phyloP scores from a whole-genome alignment of 2,113 vertebrate genomes.

The Macroglossus sobrinus region DNA sequence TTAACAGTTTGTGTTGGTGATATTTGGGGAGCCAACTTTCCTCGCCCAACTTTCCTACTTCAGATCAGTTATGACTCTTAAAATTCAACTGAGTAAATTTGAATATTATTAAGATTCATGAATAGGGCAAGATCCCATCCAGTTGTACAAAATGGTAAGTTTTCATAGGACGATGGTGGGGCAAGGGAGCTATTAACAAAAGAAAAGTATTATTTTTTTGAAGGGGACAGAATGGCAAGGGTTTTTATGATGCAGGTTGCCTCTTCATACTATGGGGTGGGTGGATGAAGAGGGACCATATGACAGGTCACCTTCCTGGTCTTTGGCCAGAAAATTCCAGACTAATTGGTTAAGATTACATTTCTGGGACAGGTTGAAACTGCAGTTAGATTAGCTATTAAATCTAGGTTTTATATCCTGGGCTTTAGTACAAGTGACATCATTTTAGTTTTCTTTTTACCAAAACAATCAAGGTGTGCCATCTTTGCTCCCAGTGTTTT shows the following conservation, averaged over 20 bases:
- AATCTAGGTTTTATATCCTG: not conserved
- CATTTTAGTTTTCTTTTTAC: not conserved
- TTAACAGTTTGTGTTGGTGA: not conserved
- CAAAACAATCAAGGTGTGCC: not conserved
- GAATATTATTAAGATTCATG: not conserved
- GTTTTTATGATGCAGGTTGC: not conserved
- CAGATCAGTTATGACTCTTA: not conserved
- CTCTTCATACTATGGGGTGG: not conserved
- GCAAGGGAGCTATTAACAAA: not conserved
- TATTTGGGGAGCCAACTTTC: not conserved
- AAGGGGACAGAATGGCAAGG: too few relatives aligned
- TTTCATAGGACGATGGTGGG: not conserved
- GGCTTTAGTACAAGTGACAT: not conserved
- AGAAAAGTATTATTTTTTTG: not conserved
- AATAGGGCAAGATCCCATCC: not conserved
- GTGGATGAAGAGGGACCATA: too few relatives aligned
- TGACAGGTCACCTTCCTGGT: not conserved
- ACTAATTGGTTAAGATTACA: not conserved
- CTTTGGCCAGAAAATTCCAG: not conserved
- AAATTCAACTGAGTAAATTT: not conserved
- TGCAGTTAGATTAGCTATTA: not conserved
- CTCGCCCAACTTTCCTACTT: not conserved
- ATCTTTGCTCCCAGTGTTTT: not conserved
- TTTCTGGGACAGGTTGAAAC: not conserved
- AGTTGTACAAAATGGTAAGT: not conserved